A percentile compares a stretch with the other conserved stretches of the same genome.
Evolutionary conservation across 2,113 vertebrate genomes (phyloP).

Genomic region (Scophthalmus maximus): DNA sequence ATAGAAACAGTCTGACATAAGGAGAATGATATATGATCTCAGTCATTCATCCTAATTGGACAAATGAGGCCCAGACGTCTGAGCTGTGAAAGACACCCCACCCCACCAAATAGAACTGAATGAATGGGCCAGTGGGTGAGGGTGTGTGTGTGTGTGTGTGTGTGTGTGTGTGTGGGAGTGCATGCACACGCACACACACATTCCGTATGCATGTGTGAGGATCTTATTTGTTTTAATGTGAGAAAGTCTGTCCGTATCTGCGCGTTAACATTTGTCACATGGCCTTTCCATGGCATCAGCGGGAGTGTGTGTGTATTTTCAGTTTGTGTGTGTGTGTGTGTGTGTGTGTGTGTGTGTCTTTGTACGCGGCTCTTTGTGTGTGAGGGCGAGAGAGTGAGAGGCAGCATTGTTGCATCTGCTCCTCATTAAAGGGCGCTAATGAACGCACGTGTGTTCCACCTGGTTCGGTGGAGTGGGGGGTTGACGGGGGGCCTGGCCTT

Average conservation of each 20-base stretch:
- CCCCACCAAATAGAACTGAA: slow-evolving; percentile 26
- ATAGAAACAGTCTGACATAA: slow-evolving; percentile 67
- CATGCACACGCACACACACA: slow-evolving; percentile 17
- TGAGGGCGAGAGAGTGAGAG: slow-evolving; percentile 43
- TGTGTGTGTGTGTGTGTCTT: slow-evolving; percentile 9
- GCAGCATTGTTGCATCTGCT: slow-evolving; percentile 80
- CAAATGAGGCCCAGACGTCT: slow-evolving; percentile 71
- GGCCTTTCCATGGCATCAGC: slow-evolving; percentile 12
- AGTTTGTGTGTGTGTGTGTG: slow-evolving; percentile 32
- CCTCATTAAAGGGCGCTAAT: slow-evolving; percentile 83
- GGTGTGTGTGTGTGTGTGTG: slow-evolving; percentile 20
- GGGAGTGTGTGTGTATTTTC: not conserved
- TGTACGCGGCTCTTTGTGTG: slow-evolving; percentile 32
- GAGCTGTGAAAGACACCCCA: slow-evolving; percentile 58
- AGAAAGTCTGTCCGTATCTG: slow-evolving; percentile 16
- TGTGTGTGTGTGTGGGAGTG: slow-evolving; percentile 20
- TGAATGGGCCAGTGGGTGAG: slow-evolving; percentile 33
- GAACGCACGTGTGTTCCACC: slow-evolving; percentile 82
- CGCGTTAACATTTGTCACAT: not conserved
- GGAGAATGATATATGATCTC: slow-evolving; percentile 71
- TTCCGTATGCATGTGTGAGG: slow-evolving; percentile 10
- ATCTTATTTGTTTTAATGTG: slow-evolving; percentile 23
- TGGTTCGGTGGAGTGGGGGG: slow-evolving; percentile 70
- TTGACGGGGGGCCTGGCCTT: slow-evolving; percentile 59
- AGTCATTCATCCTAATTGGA: slow-evolving; percentile 76